Base-by-base conservation (phyloP, 2,888 invertebrate genomes). In the Calliopum simillimum region DNA sequence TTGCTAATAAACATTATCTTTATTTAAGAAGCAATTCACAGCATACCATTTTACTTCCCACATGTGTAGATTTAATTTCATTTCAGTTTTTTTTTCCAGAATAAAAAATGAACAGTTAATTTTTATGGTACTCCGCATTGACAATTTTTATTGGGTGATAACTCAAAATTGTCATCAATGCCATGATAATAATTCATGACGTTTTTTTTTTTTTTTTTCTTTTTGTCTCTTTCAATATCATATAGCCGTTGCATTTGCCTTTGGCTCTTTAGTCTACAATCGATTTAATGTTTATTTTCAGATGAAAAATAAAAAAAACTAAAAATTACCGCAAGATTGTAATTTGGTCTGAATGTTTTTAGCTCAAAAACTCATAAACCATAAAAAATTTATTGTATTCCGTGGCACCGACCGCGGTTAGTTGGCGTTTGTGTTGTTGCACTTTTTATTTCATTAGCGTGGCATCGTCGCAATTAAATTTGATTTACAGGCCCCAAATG, bases 121-220 rank as follows among this genome's bases (percentile, higher is more conserved):
- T 33, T n/a, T 33, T 33, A 33, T 33, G 33, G 8, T 1, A 33
- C 33, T 33, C 33, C 53, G 4, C 61, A 46, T 61, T 33, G 61
- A 46, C 61, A 46, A 33, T 61, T 58, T 71, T 71, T 71, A 71
- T 71, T 71, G 58, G 68, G 63, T 68, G 71, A 71, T 71, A 71
- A 71, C 71, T 71, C 68, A 71, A 68, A 63, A 68, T 63, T 71
- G 71, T 71, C 71, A 68, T 68, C 71, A 71, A 63, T 33, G 71
- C 62, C 63, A 64, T 58, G 68, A 21, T 41, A 66, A 64, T 71
- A 68, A 68, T 68, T 71, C 59, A 68, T 71, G 56, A 55, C 47
- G 51, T 2, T 33, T 33, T 33, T 33, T 33, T 33, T 4, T 33
- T 1, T 16, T 8, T 16, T 41, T 16, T 12, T 59, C 59, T 8